Conservation (phyloP, 2,888 invertebrate genomes). For the Drosophila maculinotata region DNA sequence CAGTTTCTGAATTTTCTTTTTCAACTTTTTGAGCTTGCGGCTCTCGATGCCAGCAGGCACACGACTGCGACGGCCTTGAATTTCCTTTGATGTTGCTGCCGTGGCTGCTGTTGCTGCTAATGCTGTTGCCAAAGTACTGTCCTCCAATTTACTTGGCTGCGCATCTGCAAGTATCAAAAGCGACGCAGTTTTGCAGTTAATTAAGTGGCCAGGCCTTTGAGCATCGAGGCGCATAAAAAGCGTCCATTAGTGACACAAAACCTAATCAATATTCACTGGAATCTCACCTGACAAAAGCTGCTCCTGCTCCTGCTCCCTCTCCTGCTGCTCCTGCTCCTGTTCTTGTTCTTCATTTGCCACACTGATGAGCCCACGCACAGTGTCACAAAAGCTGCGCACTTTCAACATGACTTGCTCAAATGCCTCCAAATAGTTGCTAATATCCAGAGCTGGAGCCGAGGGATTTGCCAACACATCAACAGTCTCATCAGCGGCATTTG, state of each 20-base stretch:
- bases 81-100: constrained; percentile 59
- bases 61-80: constrained; percentile 67
- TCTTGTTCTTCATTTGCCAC: constrained; percentile 22
- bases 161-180: constrained; percentile 29
- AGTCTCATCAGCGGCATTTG: constrained; percentile 35
- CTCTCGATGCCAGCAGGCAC: constrained; percentile 41
- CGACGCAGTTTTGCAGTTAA: constrained; percentile 51
- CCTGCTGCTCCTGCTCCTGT: constrained; percentile 1
- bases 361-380: constrained; percentile 65
- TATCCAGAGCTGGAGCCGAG: constrained; percentile 14
- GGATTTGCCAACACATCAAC: constrained; percentile 20
- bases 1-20: constrained; percentile 89
- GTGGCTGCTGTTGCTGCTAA: no score
- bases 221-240: constrained; percentile 35
- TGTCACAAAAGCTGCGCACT: constrained; percentile 70
- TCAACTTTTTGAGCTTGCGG: constrained; percentile 85
- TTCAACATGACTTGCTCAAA: constrained; percentile 63
- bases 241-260: constrained; percentile 7
- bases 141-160: constrained; percentile 41
- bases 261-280: constrained; percentile 27
- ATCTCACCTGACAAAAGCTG: constrained; percentile 24
- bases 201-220: constrained; percentile 59
- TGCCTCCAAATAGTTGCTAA: constrained; percentile 61
- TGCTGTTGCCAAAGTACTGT: constrained; percentile 15
- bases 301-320: neutral